Evolutionary conservation across 1,140 invertebrate species (phyloP).

Genomic region (Chrysoperla carnea): DNA sequence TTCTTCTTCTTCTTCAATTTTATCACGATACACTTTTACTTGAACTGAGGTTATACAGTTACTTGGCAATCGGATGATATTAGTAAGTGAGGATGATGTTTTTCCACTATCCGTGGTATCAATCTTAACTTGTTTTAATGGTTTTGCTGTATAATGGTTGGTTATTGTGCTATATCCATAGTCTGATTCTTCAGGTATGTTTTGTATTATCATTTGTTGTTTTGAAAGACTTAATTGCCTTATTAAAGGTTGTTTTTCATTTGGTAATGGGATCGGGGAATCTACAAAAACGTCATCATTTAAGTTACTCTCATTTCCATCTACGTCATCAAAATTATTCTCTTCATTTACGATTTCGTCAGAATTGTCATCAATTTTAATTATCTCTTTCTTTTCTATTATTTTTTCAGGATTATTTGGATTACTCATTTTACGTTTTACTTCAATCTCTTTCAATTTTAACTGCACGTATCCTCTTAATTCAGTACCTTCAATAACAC

Average conservation of each 20-base stretch:
- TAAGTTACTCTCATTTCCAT: no score
- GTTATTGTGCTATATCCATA: not conserved
- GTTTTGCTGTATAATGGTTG: not conserved
- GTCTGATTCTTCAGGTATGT: not conserved
- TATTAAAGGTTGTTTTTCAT: no score
- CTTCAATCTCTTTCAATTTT: not conserved
- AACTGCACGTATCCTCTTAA: constrained; percentile 1
- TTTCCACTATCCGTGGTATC: no score
- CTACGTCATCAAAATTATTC: no score
- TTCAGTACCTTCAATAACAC: constrained; percentile 40
- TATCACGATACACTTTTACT: no score
- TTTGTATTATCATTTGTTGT: no score
- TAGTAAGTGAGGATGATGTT: no score
- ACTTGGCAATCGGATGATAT: no score
- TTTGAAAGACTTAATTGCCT: no score
- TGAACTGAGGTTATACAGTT: no score
- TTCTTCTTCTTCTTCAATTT: constrained; percentile 7
- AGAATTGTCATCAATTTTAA: constrained; percentile 20
- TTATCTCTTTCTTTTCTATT: constrained; percentile 17
- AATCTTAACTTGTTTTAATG: not conserved
- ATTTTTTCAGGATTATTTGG: constrained; percentile 9
- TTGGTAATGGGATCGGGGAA: no score
- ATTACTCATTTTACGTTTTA: not conserved
- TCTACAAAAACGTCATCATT: no score
- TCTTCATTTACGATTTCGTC: constrained; percentile 17